Evolutionary conservation across 1,140 invertebrate genomes (phyloP).

Genomic region (Hirudo medicinalis): DNA sequence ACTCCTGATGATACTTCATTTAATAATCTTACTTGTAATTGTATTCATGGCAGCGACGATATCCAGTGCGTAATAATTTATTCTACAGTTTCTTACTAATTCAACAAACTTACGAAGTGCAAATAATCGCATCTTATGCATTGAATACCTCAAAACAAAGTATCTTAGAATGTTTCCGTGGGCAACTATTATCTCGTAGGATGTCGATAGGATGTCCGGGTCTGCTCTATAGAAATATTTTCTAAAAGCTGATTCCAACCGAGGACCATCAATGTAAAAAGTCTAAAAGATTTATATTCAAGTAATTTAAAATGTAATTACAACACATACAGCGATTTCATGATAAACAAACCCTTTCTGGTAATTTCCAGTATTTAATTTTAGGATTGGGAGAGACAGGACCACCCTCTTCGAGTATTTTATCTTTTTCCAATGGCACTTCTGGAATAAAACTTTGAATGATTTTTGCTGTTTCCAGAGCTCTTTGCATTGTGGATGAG

Average conservation of each 20-base stretch:
- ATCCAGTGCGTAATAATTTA: no score
- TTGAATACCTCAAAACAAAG: conserved; percentile 18
- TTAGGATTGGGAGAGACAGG: conserved; percentile 18
- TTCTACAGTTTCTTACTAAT: no score
- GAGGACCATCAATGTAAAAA: conserved; percentile 18
- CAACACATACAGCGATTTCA: neutral
- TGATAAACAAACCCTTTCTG: conserved; percentile 3
- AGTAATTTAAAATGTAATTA: neutral
- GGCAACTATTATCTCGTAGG: conserved; percentile 21
- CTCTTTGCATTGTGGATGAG: conserved; percentile 16
- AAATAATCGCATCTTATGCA: neutral
- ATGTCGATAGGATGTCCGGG: neutral
- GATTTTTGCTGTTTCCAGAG: conserved; percentile 20
- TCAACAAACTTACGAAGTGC: no score
- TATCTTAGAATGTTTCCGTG: conserved; percentile 22
- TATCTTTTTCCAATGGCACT: conserved; percentile 14
- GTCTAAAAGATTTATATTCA: conserved; percentile 4
- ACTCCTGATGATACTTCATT: no score
- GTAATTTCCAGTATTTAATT: conserved; percentile 17
- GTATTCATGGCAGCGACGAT: no score
- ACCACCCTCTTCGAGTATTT: conserved; percentile 18
- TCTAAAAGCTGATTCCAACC: conserved; percentile 20
- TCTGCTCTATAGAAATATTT: conserved; percentile 21
- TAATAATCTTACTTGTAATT: no score
- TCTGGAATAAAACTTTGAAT: conserved; percentile 15